phyloP scores from a whole-genome alignment of 2,888 invertebrate genomes.

The Drosophila helvetica region DNA sequence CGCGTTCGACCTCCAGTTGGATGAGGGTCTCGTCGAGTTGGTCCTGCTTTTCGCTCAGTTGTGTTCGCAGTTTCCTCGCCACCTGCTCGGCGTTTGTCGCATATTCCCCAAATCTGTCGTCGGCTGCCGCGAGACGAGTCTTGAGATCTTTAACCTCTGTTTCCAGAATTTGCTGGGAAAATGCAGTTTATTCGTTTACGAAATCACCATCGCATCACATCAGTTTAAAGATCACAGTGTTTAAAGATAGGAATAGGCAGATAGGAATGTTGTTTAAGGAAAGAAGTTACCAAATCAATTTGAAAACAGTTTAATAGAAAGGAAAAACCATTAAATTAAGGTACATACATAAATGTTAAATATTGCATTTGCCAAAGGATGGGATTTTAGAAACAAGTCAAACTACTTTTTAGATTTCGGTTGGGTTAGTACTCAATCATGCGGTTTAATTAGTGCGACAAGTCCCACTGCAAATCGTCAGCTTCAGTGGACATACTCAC shows the following conservation, averaged over 20 bases:
- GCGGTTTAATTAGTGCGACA: constrained; percentile 41
- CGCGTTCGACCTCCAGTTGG: constrained; percentile 85
- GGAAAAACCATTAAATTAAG: constrained; percentile 29
- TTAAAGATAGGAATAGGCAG: constrained; percentile 4
- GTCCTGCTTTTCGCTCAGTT: constrained; percentile 76
- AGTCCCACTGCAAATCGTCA: constrained; percentile 74
- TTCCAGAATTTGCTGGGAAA: constrained; percentile 78
- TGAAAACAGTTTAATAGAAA: constrained; percentile 41
- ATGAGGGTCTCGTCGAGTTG: constrained; percentile 71
- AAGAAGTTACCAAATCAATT: constrained; percentile 35
- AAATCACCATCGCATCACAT: no score
- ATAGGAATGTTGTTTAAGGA: constrained; percentile 18
- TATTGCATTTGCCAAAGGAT: constrained; percentile 11
- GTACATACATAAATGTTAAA: constrained; percentile 36
- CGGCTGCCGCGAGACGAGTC: constrained; percentile 76
- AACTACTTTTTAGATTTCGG: constrained; percentile 5
- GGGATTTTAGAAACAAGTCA: constrained; percentile 4
- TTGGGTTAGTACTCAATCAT: constrained; percentile 33
- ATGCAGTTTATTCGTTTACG: constrained; percentile 33
- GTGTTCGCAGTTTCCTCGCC: constrained; percentile 76
- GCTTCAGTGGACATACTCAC: constrained; percentile 85
- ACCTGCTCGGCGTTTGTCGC: constrained; percentile 81
- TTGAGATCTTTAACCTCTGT: constrained; percentile 80
- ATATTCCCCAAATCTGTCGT: constrained; percentile 83
- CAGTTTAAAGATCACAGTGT: no score